Evolutionary conservation across 2,797 vertebrate species (phyloP).

Genomic region (Hydrolagus colliei): DNA sequence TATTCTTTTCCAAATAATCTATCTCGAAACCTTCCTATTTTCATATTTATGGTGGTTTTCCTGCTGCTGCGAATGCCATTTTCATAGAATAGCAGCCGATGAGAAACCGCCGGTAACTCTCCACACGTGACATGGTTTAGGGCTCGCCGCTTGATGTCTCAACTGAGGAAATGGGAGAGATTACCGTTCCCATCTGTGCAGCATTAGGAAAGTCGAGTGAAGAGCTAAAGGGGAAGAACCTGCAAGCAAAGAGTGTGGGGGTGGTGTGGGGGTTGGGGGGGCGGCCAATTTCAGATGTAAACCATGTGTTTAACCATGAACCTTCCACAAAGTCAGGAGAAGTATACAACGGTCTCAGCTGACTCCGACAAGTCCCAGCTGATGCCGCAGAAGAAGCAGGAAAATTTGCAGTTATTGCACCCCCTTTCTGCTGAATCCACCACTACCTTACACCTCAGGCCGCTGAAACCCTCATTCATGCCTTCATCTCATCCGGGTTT

Average conservation of each 20-base stretch:
- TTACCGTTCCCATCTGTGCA: slow-evolving; percentile 1
- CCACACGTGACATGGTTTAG: not conserved
- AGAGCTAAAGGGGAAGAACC: not conserved
- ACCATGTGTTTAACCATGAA: not conserved
- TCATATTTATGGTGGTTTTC: not conserved
- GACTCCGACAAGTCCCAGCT: too few species aligned
- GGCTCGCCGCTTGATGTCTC: not conserved
- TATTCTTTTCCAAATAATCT: not conserved
- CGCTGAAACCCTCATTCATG: too few species aligned
- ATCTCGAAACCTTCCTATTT: not conserved
- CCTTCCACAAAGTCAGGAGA: not conserved
- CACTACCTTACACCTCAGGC: too few species aligned
- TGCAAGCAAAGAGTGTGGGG: not conserved
- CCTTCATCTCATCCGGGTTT: too few species aligned
- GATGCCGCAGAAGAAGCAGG: not conserved
- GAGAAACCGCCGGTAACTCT: not conserved
- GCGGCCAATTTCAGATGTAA: not conserved
- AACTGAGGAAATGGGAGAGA: not conserved
- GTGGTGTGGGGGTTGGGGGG: too few species aligned
- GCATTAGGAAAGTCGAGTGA: not conserved
- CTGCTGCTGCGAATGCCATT: too few species aligned
- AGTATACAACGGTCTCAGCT: not conserved
- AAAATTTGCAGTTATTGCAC: not conserved
- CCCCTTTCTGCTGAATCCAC: not conserved
- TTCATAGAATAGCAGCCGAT: not conserved